phyloP scores from a whole-genome alignment of 2,888 invertebrate species.

The Amblyteles armatorius region DNA sequence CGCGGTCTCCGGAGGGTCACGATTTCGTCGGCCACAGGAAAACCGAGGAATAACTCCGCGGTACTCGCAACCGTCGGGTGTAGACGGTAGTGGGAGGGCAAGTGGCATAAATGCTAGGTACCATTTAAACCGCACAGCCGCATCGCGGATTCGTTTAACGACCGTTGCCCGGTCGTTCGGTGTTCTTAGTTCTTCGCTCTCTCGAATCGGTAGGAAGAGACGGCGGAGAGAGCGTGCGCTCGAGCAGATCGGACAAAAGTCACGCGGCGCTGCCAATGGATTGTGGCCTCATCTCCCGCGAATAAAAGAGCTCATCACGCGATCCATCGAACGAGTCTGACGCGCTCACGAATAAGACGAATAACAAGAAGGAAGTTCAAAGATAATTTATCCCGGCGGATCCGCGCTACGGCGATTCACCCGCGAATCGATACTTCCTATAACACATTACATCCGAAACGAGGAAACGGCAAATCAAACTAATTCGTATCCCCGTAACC shows the following conservation, averaged over 20 bases:
- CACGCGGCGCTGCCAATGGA: conserved; percentile 27
- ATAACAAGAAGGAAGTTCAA: background rate
- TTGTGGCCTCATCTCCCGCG: conserved; percentile 4
- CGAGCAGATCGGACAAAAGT: conserved; percentile 26
- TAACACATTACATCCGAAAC: background rate
- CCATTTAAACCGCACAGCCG: conserved; percentile 28
- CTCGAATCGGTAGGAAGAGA: background rate
- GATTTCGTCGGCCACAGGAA: conserved; percentile 38
- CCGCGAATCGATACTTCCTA: background rate
- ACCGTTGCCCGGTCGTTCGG: conserved; percentile 46
- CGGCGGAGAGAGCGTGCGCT: background rate
- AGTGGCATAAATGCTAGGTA: conserved; percentile 46
- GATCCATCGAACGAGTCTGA: conserved; percentile 4
- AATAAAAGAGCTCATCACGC: conserved; percentile 49
- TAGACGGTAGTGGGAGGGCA: conserved; percentile 44
- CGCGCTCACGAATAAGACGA: background rate
- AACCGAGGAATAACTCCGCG: background rate
- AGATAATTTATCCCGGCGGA: background rate
- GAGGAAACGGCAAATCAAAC: background rate
- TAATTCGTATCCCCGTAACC: background rate
- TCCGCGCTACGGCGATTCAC: background rate
- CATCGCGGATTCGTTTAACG: conserved; percentile 47
- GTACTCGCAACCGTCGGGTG: conserved; percentile 37
- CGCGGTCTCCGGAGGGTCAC: conserved; percentile 47
- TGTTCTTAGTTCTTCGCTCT: conserved; percentile 41